phyloP scores from a whole-genome alignment of 1,140 invertebrate species.

The Centruroides sculpturatus region DNA sequence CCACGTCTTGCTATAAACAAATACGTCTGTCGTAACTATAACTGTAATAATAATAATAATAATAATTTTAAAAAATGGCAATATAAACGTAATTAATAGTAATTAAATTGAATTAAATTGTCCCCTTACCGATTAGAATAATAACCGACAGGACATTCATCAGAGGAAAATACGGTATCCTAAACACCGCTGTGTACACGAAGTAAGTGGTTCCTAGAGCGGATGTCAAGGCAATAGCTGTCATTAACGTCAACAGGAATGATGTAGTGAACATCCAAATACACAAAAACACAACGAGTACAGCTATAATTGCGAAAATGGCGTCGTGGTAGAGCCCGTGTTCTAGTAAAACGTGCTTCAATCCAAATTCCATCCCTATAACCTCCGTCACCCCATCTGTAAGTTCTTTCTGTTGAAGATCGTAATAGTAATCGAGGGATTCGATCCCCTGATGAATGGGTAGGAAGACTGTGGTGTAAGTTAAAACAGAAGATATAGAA shows the following conservation, averaged over 20 bases:
- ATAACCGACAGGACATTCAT: conserved; percentile 88
- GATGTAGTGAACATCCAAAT: conserved; percentile 83
- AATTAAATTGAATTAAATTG: not conserved
- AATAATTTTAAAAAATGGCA: not conserved
- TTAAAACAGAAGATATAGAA: conserved; percentile 27
- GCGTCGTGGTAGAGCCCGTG: conserved; percentile 61
- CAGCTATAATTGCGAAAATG: conserved; percentile 57
- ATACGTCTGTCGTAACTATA: conserved; percentile 84
- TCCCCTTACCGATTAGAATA: conserved; percentile 60
- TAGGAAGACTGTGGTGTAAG: conserved; percentile 63
- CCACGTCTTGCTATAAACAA: conserved; percentile 79
- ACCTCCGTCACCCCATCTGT: conserved; percentile 45
- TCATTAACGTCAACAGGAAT: conserved; percentile 65
- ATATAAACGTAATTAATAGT: not conserved
- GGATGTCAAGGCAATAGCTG: conserved; percentile 64
- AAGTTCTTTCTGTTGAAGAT: conserved; percentile 48
- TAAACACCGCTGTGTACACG: conserved; percentile 68
- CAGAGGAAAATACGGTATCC: conserved; percentile 83
- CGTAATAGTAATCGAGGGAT: conserved; percentile 55
- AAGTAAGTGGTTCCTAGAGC: conserved; percentile 80
- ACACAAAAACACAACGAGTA: conserved; percentile 60
- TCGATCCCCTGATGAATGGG: conserved; percentile 62
- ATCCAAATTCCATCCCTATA: conserved; percentile 66
- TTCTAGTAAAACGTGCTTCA: conserved; percentile 78
- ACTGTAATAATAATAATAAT: conserved; percentile 37